Percentiles rank a stretch among this genome's conserved stretches.
Conservation (phyloP, 2,797 vertebrate genomes). For the Semotilus atromaculatus region DNA sequence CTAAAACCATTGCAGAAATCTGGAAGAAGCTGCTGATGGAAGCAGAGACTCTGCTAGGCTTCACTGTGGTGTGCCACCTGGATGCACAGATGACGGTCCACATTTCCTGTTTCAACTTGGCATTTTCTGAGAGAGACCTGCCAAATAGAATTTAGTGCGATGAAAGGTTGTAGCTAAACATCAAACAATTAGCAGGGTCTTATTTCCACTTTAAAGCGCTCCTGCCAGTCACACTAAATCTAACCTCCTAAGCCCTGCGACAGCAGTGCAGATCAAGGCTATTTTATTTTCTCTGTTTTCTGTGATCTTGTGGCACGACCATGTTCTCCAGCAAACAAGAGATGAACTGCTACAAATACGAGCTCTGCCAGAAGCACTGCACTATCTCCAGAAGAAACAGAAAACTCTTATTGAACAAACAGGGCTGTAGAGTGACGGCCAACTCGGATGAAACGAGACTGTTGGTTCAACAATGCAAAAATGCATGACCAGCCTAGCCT, state of each 20-base stretch:
- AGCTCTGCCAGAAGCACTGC: slow-evolving; percentile 22
- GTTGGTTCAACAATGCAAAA: not conserved
- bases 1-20: not conserved
- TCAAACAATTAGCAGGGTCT: slow-evolving; percentile 38
- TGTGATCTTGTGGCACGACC: slow-evolving; percentile 12
- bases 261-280: slow-evolving; percentile 12
- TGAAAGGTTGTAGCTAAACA: slow-evolving; percentile 36
- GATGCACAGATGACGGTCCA: slow-evolving; percentile 38
- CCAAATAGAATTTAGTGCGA: slow-evolving; percentile 44
- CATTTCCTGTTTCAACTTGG: slow-evolving; percentile 20
- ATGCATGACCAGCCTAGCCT: not conserved
- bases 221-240: slow-evolving; percentile 21
- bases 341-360: slow-evolving; percentile 39
- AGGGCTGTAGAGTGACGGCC: slow-evolving; percentile 16
- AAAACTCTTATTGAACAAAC: slow-evolving; percentile 16
- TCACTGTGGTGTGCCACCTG: slow-evolving; percentile 38
- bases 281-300: not conserved
- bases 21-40: slow-evolving; percentile 2
- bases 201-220: slow-evolving; percentile 44
- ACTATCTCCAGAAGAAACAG: not conserved
- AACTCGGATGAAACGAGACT: slow-evolving; percentile 2
- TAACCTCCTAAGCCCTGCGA: slow-evolving; percentile 7
- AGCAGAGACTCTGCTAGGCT: not conserved
- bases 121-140: slow-evolving; percentile 41
- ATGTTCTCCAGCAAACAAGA: slow-evolving; percentile 23